phyloP scores from a whole-genome alignment of 2,797 vertebrate genomes.

The Sphenodon punctatus region DNA sequence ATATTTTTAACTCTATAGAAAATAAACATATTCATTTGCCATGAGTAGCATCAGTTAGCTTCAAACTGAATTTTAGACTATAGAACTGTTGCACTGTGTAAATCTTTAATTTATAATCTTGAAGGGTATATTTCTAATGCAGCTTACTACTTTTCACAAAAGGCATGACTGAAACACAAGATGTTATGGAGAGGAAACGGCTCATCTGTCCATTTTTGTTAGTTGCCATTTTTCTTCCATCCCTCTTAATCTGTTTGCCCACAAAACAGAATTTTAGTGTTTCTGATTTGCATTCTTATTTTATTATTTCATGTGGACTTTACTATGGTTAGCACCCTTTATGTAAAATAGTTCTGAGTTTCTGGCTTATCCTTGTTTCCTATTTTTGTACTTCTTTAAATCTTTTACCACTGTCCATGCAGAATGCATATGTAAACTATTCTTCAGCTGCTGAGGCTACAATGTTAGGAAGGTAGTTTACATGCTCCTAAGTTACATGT shows the following conservation, averaged over 20 bases:
- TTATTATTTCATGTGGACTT: not conserved
- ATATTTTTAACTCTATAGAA: too few species aligned
- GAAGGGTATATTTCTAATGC: not conserved
- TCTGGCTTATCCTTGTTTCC: not conserved
- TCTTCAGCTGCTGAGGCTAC: not conserved
- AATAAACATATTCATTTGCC: too few species aligned
- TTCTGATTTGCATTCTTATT: conserved; percentile 8
- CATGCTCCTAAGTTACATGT: not conserved
- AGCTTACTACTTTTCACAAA: not conserved
- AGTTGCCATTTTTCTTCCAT: conserved; percentile 2
- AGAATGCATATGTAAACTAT: not conserved
- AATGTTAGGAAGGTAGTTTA: not conserved
- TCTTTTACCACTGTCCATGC: not conserved
- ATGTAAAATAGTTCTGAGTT: not conserved
- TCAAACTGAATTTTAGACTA: not conserved
- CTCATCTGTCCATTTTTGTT: conserved; percentile 11
- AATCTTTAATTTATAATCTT: not conserved
- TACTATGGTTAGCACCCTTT: conserved; percentile 8
- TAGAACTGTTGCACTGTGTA: not conserved
- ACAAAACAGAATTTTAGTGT: not conserved
- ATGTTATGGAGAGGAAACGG: not conserved
- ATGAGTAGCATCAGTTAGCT: not conserved
- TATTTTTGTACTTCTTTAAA: too few species aligned
- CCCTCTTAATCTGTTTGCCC: conserved; percentile 4
- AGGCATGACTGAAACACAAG: not conserved